These are phyloP conservation scores for Cryptocephalus primarius DNA, from an alignment of 2,888 invertebrate genomes.

Conservation along the genomic window DNA sequence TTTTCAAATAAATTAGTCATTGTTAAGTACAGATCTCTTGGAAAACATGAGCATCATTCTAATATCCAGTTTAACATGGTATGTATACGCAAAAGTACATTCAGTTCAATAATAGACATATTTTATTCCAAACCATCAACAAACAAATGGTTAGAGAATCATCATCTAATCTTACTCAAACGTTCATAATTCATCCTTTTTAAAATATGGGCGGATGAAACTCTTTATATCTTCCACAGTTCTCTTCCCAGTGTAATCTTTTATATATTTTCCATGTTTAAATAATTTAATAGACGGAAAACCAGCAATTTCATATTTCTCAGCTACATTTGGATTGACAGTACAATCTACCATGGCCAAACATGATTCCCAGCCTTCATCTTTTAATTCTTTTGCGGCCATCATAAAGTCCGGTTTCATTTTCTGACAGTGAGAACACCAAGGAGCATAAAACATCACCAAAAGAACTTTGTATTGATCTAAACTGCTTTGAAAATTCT, in stretches of 20 bases:
- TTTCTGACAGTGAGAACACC: constrained; percentile 62
- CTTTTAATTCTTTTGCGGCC: constrained; percentile 42
- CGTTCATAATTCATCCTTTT: constrained; percentile 11
- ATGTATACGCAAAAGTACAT: too few relatives aligned
- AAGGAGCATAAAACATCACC: constrained; percentile 70
- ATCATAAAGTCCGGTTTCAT: constrained; percentile 56
- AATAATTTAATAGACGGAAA: constrained; percentile 60
- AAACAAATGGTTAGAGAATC: too few relatives aligned
- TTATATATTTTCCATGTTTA: constrained; percentile 38
- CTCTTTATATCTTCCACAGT: constrained; percentile 41
- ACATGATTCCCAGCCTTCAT: constrained; percentile 29
- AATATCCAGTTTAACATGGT: too few relatives aligned
- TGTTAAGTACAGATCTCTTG: too few relatives aligned
- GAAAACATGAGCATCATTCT: too few relatives aligned
- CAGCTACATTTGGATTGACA: constrained; percentile 46
- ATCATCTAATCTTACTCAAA: too few relatives aligned
- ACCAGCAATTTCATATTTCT: constrained; percentile 49
- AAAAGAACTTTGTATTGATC: constrained; percentile 48
- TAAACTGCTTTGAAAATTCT: constrained; percentile 49
- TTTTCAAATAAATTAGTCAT: too few relatives aligned
- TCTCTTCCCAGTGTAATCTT: constrained; percentile 48
- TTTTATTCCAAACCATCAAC: too few relatives aligned
- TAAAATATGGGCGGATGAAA: constrained; percentile 9
- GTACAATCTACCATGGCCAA: constrained; percentile 58
- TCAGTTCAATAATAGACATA: too few relatives aligned